Evolutionary conservation across 2,888 invertebrate genomes (phyloP), one percentile per base, ranked within the genome.

Genomic region (Apotomis capreana): DNA sequence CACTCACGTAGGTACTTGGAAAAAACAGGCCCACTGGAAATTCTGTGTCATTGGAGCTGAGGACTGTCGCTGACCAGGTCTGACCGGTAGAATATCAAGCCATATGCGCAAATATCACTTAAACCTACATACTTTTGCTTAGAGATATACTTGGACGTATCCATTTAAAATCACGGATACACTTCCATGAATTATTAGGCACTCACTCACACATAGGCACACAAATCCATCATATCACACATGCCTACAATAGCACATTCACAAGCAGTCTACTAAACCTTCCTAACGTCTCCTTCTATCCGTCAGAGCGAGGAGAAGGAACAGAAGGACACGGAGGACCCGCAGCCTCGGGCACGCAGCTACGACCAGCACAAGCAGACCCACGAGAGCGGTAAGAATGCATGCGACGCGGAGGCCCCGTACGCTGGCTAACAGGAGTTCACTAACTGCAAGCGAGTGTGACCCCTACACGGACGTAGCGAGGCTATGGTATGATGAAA

Each of bases 281-380:
- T 40, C 40, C 5, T 40, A 40, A 40, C 40, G 40, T 5, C 6
- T 40, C 40, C 40, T 40, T 40, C 40, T 40, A 40, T 65, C 69
- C 54, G 26, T 10, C 74, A 92, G 92, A 83, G 84, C 55, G 90
- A 90, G 76, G 91, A 92, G 73, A 90, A 90, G 75, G 89, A 89
- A 59, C 73, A 82, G 0, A 91, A 91, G 73, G 89, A 89, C 4
- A 72, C 74, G 0, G 90, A 89, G 55, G 92, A 92, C 68, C 87
- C 87, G 0, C 89, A 88, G 59, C 92, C 93, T 0, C 88, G 93
- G 1, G 93, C 94, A 2, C 88, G 94, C 54, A 93, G 92, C 78
- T 92, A 93, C 84, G 94, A 94, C 84, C 93, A 93, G 70, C 90
- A 93, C 77, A 93, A 93, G 67, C 92, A 90, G 82, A 83, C 78